Conservation (phyloP, 2,888 invertebrate species). For the Microctonus aethiopoides region DNA sequence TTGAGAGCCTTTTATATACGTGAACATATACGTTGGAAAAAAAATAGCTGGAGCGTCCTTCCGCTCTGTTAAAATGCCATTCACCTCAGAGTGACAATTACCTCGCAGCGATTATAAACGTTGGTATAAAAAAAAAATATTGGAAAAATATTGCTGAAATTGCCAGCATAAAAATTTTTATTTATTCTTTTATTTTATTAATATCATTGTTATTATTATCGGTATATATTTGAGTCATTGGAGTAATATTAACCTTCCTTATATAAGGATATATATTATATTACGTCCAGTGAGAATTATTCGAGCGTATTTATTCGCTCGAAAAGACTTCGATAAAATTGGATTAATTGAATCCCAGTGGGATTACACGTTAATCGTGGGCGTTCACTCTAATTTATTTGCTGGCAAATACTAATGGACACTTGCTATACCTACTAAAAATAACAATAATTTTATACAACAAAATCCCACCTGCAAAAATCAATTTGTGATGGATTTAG, state of each 20-base stretch:
- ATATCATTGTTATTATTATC: neutral
- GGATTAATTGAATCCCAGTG: conserved; percentile 29
- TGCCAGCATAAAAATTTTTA: neutral
- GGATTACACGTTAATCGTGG: conserved; percentile 26
- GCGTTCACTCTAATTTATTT: conserved; percentile 22
- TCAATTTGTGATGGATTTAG: neutral
- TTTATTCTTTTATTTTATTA: too few species aligned
- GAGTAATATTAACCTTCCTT: neutral
- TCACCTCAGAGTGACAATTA: neutral
- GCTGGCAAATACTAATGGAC: conserved; percentile 8
- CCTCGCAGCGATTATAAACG: neutral
- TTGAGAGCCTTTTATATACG: neutral
- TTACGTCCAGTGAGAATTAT: conserved; percentile 22
- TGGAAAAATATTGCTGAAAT: neutral
- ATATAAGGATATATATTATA: neutral
- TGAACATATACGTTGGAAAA: neutral
- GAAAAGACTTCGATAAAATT: conserved; percentile 28
- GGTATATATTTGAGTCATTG: neutral
- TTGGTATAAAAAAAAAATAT: neutral
- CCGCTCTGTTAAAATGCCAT: conserved; percentile 13
- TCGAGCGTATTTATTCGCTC: conserved; percentile 32
- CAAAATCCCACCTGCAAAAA: neutral
- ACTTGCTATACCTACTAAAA: neutral
- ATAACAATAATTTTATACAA: conserved; percentile 4
- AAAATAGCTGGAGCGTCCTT: neutral